Conservation (phyloP, 2,113 vertebrate species). For the Bos taurus region ARS-UCD2.0 NC_037332.1:33279001-33279500, state of each 20-base stretch:
- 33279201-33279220: background rate
- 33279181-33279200: background rate
- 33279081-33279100: too few relatives aligned
- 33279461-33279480: background rate
- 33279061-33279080: too few relatives aligned
- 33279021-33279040: too few relatives aligned
- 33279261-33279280: background rate
- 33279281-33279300: background rate
- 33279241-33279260: background rate
- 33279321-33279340: background rate
- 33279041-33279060: too few relatives aligned
- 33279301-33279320: background rate
- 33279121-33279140: background rate
- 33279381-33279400: background rate
- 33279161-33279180: background rate
- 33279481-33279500: background rate
- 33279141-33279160: background rate
- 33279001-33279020: too few relatives aligned
- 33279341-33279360: background rate
- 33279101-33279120: too few relatives aligned
- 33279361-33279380: background rate
- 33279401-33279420: background rate
- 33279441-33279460: background rate
- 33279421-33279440: background rate
- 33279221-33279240: background rate